Conservation (phyloP, 2,113 vertebrate species). For the Solea solea region DNA sequence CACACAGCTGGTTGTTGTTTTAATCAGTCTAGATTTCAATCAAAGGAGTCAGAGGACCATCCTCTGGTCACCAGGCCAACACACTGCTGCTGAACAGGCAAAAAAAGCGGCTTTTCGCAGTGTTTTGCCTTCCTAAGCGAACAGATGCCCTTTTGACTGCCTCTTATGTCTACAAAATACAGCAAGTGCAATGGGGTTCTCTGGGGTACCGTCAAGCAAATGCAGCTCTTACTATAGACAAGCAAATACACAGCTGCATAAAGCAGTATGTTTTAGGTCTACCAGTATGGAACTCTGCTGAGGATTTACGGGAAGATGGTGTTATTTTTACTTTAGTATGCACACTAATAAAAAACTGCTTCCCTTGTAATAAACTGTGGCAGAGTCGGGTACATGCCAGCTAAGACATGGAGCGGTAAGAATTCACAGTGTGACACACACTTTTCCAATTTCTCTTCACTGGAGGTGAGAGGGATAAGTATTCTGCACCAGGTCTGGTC, state of each 20-base stretch:
- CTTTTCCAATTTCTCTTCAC: conserved; percentile 46
- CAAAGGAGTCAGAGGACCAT: conserved; percentile 44
- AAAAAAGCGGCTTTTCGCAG: conserved; percentile 10
- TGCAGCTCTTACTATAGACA: conserved; percentile 34
- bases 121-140: conserved; percentile 20
- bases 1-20: conserved; percentile 25
- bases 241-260: background rate
- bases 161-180: conserved; percentile 16
- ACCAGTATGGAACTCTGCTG: background rate
- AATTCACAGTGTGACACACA: conserved; percentile 35
- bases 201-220: conserved; percentile 28
- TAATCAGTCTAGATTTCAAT: conserved; percentile 40
- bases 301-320: background rate
- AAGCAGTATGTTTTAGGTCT: background rate
- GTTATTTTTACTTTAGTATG: background rate
- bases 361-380: conserved; percentile 5
- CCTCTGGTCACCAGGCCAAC: conserved; percentile 11
- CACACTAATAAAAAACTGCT: conserved; percentile 1
- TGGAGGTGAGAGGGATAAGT: conserved; percentile 49
- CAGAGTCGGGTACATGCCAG: conserved; percentile 22
- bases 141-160: background rate
- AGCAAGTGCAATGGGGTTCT: conserved; percentile 24
- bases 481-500: conserved; percentile 68
- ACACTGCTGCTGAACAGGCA: conserved; percentile 27
- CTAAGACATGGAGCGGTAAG: background rate